phyloP scores from a whole-genome alignment of 2,888 invertebrate genomes.

The Aspidiotus rigidus region DNA sequence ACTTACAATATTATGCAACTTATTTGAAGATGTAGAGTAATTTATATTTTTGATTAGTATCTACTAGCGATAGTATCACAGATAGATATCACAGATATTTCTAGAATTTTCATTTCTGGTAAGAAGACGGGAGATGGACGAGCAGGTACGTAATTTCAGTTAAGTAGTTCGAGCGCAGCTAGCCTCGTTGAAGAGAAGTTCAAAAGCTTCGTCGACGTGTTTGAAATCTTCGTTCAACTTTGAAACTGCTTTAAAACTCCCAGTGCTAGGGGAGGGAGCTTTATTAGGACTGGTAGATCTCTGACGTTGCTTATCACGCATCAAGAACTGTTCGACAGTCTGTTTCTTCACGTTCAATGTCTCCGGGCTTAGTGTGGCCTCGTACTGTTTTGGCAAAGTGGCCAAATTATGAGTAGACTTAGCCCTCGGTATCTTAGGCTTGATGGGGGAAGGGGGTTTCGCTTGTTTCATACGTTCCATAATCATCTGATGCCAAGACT shows the following conservation, averaged over 20 bases:
- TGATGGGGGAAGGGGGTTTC: slow-evolving; percentile 38
- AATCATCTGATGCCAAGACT: slow-evolving; percentile 69
- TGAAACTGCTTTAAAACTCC: not conserved
- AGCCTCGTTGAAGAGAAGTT: slow-evolving; percentile 56
- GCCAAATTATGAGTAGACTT: slow-evolving; percentile 67
- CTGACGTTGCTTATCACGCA: slow-evolving; percentile 38
- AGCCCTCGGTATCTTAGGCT: slow-evolving; percentile 46
- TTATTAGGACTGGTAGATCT: not conserved
- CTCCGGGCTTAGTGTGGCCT: slow-evolving; percentile 63
- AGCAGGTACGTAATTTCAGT: not conserved
- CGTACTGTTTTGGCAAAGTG: slow-evolving; percentile 65
- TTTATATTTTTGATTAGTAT: too few species aligned
- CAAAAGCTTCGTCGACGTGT: slow-evolving; percentile 80
- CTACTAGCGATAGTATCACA: not conserved
- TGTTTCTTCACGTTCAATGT: slow-evolving; percentile 59
- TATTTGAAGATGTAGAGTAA: too few species aligned
- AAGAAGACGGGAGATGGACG: not conserved
- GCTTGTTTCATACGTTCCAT: slow-evolving; percentile 42
- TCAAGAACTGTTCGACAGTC: slow-evolving; percentile 65
- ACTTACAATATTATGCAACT: too few species aligned
- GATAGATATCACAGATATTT: not conserved
- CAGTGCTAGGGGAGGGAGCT: slow-evolving; percentile 46
- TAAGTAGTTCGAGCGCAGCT: slow-evolving; percentile 27
- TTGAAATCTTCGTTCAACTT: slow-evolving; percentile 41
- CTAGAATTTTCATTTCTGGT: slow-evolving; percentile 4